Conservation (phyloP, 2,888 invertebrate species). For the Ennomos fuscantarius region DNA sequence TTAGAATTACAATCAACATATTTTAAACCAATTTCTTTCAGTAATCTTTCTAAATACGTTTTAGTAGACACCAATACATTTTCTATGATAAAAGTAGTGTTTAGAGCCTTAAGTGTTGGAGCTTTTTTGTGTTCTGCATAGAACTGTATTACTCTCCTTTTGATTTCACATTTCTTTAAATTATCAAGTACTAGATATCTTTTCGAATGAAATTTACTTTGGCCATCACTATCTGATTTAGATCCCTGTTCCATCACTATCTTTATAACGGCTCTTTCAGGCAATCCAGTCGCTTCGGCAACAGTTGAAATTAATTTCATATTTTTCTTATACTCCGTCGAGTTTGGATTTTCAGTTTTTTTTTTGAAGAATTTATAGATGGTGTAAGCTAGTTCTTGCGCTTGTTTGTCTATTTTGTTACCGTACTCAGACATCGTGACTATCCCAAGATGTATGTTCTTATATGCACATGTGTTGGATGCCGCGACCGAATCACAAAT, state of each 20-base stretch:
- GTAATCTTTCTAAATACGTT: constrained; percentile 1
- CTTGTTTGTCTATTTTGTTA: constrained; percentile 17
- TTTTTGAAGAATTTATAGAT: constrained; percentile 14
- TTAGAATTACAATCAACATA: constrained; percentile 5
- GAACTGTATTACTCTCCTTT: constrained; percentile 14
- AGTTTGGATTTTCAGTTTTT: constrained; percentile 10
- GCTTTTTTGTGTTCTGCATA: constrained; percentile 12
- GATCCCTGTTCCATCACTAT: constrained; percentile 8
- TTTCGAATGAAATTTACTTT: neutral
- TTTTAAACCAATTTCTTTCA: constrained; percentile 10
- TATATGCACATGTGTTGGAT: constrained; percentile 2
- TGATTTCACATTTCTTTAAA: constrained; percentile 13
- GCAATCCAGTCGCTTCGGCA: constrained; percentile 11
- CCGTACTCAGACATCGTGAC: constrained; percentile 10
- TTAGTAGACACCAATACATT: constrained; percentile 5
- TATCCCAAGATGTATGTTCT: constrained; percentile 1
- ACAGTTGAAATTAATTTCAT: constrained; percentile 16
- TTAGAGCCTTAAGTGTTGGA: constrained; percentile 4
- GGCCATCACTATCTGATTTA: neutral
- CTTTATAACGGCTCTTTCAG: constrained; percentile 1
- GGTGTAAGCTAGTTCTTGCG: constrained; percentile 6
- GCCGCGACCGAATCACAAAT: neutral
- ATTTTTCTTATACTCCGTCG: constrained; percentile 13
- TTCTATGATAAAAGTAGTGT: constrained; percentile 3
- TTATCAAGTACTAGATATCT: constrained; percentile 11